Evolutionary conservation across 2,888 invertebrate species (phyloP), one percentile per base, ranked within the genome.

Genomic region (Pristionchus arcanus): DNA sequence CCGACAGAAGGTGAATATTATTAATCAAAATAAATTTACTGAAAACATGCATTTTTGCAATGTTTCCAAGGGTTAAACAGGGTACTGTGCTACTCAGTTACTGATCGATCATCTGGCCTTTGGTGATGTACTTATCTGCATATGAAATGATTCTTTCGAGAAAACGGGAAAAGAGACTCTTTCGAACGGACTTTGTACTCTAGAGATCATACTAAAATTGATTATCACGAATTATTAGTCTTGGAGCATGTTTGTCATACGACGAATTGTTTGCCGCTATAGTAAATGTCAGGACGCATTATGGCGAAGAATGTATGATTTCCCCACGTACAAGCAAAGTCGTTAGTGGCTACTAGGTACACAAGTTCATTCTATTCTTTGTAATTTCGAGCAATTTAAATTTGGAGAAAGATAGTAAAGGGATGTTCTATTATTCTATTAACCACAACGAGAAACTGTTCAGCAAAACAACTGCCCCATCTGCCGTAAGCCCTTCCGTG

Each of bases 401-500:
- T 3, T n/a, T 42, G 42, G 42, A 42, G 3, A 42, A 42, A 42
- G 71, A 21, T 3, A 71, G 19, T 25, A 71, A 31, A 21, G 19
- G 2, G 4, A 3, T 42, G 21, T 25, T 42, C 9, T 37, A 21
- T 3, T 77, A 34, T 34, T 37, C 19, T 21, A 49, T 49, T 49
- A 49, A 13, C 42, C 9, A 49, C 42, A 53, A 28, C 55, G 84
- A 87, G 7, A 0, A 49, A 49, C 13, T 90, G n/a, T 94, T 86
- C 90, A 96, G 96, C 98, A 98, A 49, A 99, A 98, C 96, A 99
- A 98, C 96, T 99, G 99, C 94, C 99, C 99, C 15, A 99, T 99
- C 93, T 99, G 99, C 95, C 97, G 99, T 91, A 98, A 98, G n/a
- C 99, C 99, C 19, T 99, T 99, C 96, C 96, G 99, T 91, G 99